Base-by-base conservation (phyloP, 1,140 invertebrate species). In the Drosophila novamexicana region DNA sequence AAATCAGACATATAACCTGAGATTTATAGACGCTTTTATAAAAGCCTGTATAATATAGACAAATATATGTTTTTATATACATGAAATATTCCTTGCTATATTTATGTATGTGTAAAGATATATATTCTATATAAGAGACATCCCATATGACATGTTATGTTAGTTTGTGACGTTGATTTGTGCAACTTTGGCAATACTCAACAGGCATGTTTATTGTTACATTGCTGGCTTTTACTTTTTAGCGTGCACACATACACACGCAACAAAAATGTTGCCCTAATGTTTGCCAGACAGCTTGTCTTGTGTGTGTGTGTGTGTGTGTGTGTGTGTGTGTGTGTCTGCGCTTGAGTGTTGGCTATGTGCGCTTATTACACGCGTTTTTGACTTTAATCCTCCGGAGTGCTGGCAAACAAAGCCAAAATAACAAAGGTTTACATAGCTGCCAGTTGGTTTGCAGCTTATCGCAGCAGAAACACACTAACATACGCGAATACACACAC, bases 291-390 rank as follows among this genome's bases (percentile, higher is more conserved):
- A 77, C 74, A 80, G 68, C 79, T 78, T 77, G 47, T 61, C 65
- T 74, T 62, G 53, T 76, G 52, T 57, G 49, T 67, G 75, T 65
- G 54, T 47, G 32, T 57, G 36, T 54, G 34, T 54, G 22, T 50
- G 44, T 59, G 18, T 47, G 32, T 57, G 36, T 54, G 34, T 54
- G 22, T 50, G 44, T 59, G 18, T 63, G 39, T 59, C 56, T 42
- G 37, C 8, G 42, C 58, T 53, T 57, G 54, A 75, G 69, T 79
- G 64, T 74, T 77, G 70, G 84, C 83, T 80, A 89, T 89, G 80
- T 89, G 84, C 83, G 80, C 85, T 81, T 89, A 89, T 89, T 89
- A 90, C 85, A 90, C 85, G 81, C 84, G 84, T 89, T 89, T 90
- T 89, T 89, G 85, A 89, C 84, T 90, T 90, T 89, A 89, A 89